Percentiles rank a stretch among this genome's conserved stretches.
Conservation (phyloP, 2,113 vertebrate genomes). For the Tyrannus savana region DNA sequence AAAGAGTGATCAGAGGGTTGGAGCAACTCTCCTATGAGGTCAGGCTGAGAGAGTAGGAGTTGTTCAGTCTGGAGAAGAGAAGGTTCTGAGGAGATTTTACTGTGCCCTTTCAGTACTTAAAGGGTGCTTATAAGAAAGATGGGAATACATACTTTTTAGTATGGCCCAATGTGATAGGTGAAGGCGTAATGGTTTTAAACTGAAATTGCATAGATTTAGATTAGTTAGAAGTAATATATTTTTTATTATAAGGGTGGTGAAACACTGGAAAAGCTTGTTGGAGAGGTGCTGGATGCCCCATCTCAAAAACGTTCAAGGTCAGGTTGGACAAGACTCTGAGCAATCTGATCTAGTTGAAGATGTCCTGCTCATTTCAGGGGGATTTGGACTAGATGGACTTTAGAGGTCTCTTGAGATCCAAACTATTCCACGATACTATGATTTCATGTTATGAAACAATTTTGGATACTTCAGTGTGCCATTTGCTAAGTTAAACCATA, state of each 20-base stretch:
- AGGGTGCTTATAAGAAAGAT: neutral
- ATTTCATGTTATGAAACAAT: neutral
- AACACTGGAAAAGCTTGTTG: neutral
- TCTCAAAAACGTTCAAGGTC: neutral
- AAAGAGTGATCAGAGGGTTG: neutral
- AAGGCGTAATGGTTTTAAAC: neutral
- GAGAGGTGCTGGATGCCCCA: neutral
- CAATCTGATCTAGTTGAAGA: neutral
- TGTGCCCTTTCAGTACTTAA: neutral
- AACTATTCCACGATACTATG: neutral
- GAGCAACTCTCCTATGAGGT: neutral
- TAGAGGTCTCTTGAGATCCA: neutral
- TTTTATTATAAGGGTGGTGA: neutral
- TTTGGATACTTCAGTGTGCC: neutral
- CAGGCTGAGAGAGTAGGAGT: neutral
- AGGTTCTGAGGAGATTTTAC: neutral
- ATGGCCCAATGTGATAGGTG: neutral
- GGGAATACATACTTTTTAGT: neutral
- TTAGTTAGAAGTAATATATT: neutral
- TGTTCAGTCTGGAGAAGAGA: neutral
- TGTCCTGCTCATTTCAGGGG: neutral
- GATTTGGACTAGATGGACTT: neutral
- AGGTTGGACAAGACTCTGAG: neutral
- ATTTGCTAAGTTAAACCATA: neutral
- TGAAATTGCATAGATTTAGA: neutral